Base-by-base conservation (phyloP, 2,888 invertebrate species). In the Nasonia oneida region DNA sequence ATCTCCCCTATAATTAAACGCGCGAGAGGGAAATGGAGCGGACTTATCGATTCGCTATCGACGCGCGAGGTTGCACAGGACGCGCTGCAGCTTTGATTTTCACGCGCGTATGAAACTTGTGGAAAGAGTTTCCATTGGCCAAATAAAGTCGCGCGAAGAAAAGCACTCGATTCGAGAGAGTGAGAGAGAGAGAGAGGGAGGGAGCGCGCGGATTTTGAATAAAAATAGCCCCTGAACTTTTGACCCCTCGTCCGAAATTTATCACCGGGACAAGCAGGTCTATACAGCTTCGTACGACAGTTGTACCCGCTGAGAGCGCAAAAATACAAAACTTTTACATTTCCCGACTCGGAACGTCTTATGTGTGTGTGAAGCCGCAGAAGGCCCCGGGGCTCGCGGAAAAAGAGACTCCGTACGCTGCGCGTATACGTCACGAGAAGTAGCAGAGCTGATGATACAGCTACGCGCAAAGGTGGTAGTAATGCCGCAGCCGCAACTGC, bases 201-300 rank as follows among this genome's bases (percentile, higher is more conserved):
- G 50, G 8, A 50, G 12, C 50, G 50, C 8, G 57, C 2, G n/a
- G 57, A 61, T 61, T 61, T 61, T n/a, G 57, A 61, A 61, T n/a
- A 61, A 61, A 61, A 61, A 61, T 61, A 61, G 23, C n/a, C 8
- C 18, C 57, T 61, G 57, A 61, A 61, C 57, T 61, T n/a, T 61
- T 61, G 57, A 61, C 57, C 57, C 23, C n/a, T 61, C 57, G n/a
- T n/a, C 8, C 57, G 57, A 18, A 61, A n/a, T n/a, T 61, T n/a
- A 61, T 61, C 57, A 61, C 8, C 57, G 18, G 53, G 2, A 47
- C 47, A 47, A 12, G 6, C 1, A 42, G 1, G 1, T 6, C 6
- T 42, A 8, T 42, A 42, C 6, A 39, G 29, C 29, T 29, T 29
- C 6, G 8, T 10, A 12, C 12, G 12, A 8, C 42, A 8, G 2